Evolutionary conservation across 1,140 invertebrate species (phyloP).

Genomic region (Bombus superbus): DNA sequence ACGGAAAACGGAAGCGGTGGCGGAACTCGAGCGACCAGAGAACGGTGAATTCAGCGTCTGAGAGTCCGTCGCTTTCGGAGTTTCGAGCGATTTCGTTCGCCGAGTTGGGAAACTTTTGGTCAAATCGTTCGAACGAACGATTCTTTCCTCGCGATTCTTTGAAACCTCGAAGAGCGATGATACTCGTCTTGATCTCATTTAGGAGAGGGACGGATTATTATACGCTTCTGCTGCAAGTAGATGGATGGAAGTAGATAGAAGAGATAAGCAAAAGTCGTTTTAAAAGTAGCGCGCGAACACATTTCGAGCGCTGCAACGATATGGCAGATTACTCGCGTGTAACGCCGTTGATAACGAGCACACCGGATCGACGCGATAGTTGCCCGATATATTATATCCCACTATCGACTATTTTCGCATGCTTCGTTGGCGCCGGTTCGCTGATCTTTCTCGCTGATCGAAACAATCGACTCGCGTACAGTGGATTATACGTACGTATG

Average conservation of each 20-base stretch:
- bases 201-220: too few relatives aligned
- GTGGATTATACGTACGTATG: too few relatives aligned
- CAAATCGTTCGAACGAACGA: not conserved
- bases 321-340: slow-evolving; percentile 30
- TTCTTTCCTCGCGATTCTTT: not conserved
- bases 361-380: slow-evolving; percentile 22
- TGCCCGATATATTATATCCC: not conserved
- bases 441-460: not conserved
- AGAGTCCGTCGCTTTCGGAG: not conserved
- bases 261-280: not conserved
- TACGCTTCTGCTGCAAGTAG: too few relatives aligned
- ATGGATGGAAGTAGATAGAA: not conserved
- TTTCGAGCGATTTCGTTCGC: not conserved
- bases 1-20: not conserved
- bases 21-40: slow-evolving; percentile 3
- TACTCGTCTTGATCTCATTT: too few relatives aligned
- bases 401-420: slow-evolving; percentile 7
- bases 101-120: not conserved
- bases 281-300: not conserved
- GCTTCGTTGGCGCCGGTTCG: not conserved
- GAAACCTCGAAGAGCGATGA: not conserved
- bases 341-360: slow-evolving; percentile 24
- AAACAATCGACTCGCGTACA: not conserved
- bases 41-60: not conserved
- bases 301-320: not conserved